phyloP scores from a whole-genome alignment of 2,797 vertebrate species.

The Euthynnus affinis region DNA sequence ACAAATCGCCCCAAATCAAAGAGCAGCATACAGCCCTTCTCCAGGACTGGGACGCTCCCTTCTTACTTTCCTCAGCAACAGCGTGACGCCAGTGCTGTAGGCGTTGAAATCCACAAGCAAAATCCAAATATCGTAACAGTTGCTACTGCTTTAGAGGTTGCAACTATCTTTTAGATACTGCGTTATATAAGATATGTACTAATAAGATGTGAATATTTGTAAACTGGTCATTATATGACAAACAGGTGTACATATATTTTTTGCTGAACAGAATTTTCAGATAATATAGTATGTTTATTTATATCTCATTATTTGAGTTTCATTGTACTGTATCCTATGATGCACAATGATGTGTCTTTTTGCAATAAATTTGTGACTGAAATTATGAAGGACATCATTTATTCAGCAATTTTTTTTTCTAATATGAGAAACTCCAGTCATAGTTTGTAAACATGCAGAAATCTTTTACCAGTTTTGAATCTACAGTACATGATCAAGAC shows the following conservation, averaged over 20 bases:
- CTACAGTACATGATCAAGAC: slow-evolving; percentile 69
- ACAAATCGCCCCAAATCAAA: slow-evolving; percentile 67
- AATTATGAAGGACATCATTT: slow-evolving; percentile 24
- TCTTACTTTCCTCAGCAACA: slow-evolving; percentile 58
- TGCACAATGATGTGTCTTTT: slow-evolving; percentile 22
- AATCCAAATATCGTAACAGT: slow-evolving; percentile 70
- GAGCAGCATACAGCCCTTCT: slow-evolving; percentile 78
- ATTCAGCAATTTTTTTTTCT: slow-evolving; percentile 25
- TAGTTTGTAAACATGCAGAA: slow-evolving; percentile 70
- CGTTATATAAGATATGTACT: background rate
- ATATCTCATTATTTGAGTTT: slow-evolving; percentile 31
- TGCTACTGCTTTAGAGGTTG: slow-evolving; percentile 79
- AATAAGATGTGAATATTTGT: slow-evolving; percentile 52
- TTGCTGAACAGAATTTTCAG: slow-evolving; percentile 1
- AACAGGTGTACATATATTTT: slow-evolving; percentile 52
- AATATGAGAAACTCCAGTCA: slow-evolving; percentile 6
- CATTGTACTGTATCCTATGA: background rate
- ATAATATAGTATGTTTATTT: slow-evolving; percentile 9
- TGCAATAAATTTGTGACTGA: slow-evolving; percentile 60
- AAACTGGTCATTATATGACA: background rate
- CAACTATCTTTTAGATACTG: slow-evolving; percentile 82
- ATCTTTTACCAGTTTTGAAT: slow-evolving; percentile 63
- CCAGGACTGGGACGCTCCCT: slow-evolving; percentile 75
- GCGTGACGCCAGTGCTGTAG: slow-evolving; percentile 48
- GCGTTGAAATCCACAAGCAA: slow-evolving; percentile 58